Percentiles rank a stretch among this genome's conserved stretches.
Conservation (phyloP, 2,113 vertebrate genomes). For the Lanius collurio region DNA sequence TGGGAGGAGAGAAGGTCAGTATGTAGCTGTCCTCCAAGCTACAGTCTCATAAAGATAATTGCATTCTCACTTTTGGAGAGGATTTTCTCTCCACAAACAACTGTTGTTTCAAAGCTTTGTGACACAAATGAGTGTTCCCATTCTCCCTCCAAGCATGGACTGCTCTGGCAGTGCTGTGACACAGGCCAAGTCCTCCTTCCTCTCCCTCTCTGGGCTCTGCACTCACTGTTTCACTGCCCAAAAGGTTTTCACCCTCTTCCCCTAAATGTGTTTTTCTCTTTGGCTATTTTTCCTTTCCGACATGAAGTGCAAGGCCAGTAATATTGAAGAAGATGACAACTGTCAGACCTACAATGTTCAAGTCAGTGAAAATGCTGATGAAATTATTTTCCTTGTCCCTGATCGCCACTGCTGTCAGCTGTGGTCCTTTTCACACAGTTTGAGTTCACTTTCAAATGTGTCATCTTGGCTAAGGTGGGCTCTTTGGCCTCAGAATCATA, state of each 20-base stretch:
- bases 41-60: background rate
- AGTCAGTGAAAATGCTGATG: background rate
- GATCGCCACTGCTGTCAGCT: background rate
- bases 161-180: background rate
- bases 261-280: background rate
- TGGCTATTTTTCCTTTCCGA: background rate
- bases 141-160: background rate
- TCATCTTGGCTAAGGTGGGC: background rate
- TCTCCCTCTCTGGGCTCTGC: background rate
- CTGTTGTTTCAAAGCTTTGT: background rate
- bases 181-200: background rate
- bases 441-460: background rate
- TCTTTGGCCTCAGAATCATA: background rate
- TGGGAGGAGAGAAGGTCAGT: background rate
- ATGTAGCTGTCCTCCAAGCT: background rate
- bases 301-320: background rate
- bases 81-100: background rate
- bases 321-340: constrained; percentile 4
- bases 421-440: background rate
- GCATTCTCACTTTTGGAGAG: background rate
- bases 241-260: background rate
- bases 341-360: background rate
- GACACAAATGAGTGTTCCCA: background rate
- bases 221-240: background rate
- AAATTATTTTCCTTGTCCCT: background rate